A percentile compares a stretch with the other conserved stretches of the same genome.
Conservation (phyloP, 2,797 vertebrate species). For the Hydrocynus forskahlii region DNA sequence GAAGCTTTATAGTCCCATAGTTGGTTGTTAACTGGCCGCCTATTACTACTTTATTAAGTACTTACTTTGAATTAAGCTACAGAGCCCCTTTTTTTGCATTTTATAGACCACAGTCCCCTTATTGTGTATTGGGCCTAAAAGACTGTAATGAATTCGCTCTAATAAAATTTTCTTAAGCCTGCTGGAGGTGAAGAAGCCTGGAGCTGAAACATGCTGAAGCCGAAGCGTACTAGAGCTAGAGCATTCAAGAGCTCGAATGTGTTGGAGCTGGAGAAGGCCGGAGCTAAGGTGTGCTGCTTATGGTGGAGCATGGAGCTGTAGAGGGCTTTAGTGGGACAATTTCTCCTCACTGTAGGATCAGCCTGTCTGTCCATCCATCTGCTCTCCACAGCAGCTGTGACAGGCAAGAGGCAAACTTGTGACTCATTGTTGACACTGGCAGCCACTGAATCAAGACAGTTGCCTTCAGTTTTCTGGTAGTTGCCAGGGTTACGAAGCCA, state of each 20-base stretch:
- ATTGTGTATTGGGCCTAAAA: too few species aligned
- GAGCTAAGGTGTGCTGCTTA: conserved; percentile 8
- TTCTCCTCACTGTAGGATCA: conserved; percentile 21
- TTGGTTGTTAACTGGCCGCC: too few species aligned
- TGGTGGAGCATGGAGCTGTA: conserved; percentile 1
- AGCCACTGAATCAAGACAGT: conserved; percentile 46
- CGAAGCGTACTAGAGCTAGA: neutral
- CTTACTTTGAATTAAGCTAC: too few species aligned
- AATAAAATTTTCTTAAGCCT: too few species aligned
- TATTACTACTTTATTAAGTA: too few species aligned
- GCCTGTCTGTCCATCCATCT: conserved; percentile 20
- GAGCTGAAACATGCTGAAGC: neutral
- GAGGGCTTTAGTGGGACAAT: conserved; percentile 24
- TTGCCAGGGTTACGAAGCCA: conserved; percentile 69
- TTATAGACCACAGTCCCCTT: too few species aligned
- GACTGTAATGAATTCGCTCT: too few species aligned
- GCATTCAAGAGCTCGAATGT: neutral
- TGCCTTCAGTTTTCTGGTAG: conserved; percentile 60
- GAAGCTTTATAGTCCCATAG: too few species aligned
- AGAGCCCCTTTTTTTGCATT: too few species aligned
- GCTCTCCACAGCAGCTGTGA: conserved; percentile 31
- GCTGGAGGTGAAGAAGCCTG: neutral
- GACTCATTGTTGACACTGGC: conserved; percentile 49
- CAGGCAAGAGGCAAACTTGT: conserved; percentile 40
- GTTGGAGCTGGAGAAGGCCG: neutral